Evolutionary conservation across 2,888 invertebrate genomes (phyloP).

Genomic region (Drosophila anomalipes): DNA sequence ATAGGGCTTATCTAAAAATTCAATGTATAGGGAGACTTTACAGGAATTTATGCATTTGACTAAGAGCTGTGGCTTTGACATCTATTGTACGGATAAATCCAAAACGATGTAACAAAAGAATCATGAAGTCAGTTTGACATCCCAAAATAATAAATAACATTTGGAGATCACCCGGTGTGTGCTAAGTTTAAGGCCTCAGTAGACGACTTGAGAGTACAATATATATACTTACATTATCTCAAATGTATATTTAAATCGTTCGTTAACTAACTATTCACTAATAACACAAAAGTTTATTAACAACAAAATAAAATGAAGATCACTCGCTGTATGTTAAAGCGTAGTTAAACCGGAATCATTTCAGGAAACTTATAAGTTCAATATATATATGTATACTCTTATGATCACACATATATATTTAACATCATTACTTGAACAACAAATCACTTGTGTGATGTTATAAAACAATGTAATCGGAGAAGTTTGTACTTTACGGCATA

Average conservation of each 20-base stretch:
- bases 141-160: background rate
- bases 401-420: background rate
- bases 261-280: background rate
- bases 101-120: background rate
- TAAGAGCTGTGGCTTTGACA: background rate
- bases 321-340: background rate
- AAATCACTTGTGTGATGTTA: background rate
- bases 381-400: background rate
- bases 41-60: background rate
- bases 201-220: background rate
- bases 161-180: background rate
- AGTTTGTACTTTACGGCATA: background rate
- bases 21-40: conserved; percentile 17
- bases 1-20: background rate
- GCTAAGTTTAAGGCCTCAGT: background rate
- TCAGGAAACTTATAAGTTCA: too few species aligned
- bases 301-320: background rate
- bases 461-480: background rate
- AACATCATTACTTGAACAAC: background rate
- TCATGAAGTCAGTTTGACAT: background rate
- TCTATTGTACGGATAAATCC: background rate
- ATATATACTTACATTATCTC: background rate
- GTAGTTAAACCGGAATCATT: background rate
- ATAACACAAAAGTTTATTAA: too few species aligned
- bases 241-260: background rate